Evolutionary conservation across 1,140 invertebrate species (phyloP).

Genomic region (Anoplophora glabripennis): DNA sequence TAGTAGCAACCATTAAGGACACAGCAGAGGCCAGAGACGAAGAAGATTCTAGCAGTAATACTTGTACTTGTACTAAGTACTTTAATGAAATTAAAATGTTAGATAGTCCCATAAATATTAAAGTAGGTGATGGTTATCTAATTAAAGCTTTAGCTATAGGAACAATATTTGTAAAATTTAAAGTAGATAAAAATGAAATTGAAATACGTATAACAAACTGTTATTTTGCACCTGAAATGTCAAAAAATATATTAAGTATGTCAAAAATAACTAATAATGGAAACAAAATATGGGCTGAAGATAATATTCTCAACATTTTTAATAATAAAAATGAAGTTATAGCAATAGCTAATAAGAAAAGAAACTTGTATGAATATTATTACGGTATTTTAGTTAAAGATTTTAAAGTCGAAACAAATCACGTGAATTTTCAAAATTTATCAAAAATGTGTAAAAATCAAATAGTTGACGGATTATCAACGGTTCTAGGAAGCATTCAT

Average conservation of each 20-base stretch:
- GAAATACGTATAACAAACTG: constrained; percentile 33
- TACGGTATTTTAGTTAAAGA: constrained; percentile 31
- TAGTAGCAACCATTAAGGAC: background rate
- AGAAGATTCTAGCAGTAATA: no score
- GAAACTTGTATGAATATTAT: constrained; percentile 39
- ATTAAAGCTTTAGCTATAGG: constrained; percentile 41
- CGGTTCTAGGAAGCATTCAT: background rate
- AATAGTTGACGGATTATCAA: no score
- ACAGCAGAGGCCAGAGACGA: background rate
- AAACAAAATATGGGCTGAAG: no score
- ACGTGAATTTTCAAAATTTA: constrained; percentile 1
- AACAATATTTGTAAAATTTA: constrained; percentile 32
- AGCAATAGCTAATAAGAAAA: constrained; percentile 29
- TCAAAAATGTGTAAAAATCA: background rate
- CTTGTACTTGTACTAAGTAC: no score
- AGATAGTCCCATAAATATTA: no score
- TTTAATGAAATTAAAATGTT: no score
- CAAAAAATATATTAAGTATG: no score
- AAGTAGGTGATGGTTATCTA: no score
- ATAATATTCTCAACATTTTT: no score
- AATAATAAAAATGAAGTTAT: no score
- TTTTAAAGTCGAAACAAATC: constrained; percentile 8
- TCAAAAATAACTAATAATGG: no score
- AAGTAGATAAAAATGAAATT: constrained; percentile 20
- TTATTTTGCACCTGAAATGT: no score